phyloP scores from a whole-genome alignment of 2,888 invertebrate genomes.

The Cryptocephalus primarius region DNA sequence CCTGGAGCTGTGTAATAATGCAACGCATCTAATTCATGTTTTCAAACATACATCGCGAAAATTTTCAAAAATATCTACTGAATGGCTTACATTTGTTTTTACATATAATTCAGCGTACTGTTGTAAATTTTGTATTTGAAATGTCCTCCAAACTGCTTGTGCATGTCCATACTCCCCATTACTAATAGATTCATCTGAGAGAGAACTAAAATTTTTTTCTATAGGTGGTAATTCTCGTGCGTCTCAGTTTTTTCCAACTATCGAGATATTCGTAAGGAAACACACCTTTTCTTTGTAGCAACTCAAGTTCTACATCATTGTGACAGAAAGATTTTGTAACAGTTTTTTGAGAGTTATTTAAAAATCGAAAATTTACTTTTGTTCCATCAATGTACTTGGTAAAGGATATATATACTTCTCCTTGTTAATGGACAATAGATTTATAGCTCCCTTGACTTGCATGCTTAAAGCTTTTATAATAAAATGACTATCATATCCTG shows the following conservation, averaged over 20 bases:
- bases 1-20: conserved; percentile 28
- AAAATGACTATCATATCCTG: conserved; percentile 17
- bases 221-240: too few species aligned
- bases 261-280: too few species aligned
- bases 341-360: too few species aligned
- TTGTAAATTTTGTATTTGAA: conserved; percentile 18
- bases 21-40: conserved; percentile 20
- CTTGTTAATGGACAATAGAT: conserved; percentile 12
- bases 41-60: conserved; percentile 7
- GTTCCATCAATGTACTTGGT: too few species aligned
- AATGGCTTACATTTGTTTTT: conserved; percentile 5
- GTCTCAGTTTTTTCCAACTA: too few species aligned
- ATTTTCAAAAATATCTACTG: conserved; percentile 11
- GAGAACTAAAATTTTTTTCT: too few species aligned
- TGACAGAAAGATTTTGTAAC: too few species aligned
- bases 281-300: too few species aligned
- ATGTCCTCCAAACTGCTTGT: conserved; percentile 1
- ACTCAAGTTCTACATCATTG: too few species aligned
- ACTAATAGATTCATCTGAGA: too few species aligned
- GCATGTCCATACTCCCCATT: too few species aligned
- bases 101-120: conserved; percentile 20
- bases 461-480: conserved; percentile 13
- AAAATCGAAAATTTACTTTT: too few species aligned
- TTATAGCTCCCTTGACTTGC: conserved; percentile 8
- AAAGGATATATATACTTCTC: not conserved